Evolutionary conservation across 92 coral and sea anemone genomes (phyloP).

Genomic region (Palythoa grandis): DNA sequence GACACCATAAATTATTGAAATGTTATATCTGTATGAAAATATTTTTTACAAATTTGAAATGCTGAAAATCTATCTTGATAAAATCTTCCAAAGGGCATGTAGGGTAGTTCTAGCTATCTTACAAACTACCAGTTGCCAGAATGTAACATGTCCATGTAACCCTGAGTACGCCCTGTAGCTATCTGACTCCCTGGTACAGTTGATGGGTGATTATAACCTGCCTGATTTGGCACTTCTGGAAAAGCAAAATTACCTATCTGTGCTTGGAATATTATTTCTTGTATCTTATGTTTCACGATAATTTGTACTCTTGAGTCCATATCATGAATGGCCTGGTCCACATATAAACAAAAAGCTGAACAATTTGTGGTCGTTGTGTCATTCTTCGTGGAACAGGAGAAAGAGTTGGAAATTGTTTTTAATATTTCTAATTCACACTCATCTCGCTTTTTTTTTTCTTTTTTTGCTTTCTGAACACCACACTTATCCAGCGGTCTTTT

Average conservation of each 20-base stretch:
- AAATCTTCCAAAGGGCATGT: slow-evolving; percentile 32
- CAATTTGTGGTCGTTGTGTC: slow-evolving; percentile 25
- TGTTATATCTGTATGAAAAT: slow-evolving; percentile 31
- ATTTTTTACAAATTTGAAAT: slow-evolving; percentile 29
- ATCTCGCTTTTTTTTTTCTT: slow-evolving; percentile 14
- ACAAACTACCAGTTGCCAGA: slow-evolving; percentile 30
- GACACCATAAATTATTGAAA: slow-evolving; percentile 31
- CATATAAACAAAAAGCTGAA: slow-evolving; percentile 36
- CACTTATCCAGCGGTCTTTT: slow-evolving; percentile 29
- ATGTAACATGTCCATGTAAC: slow-evolving; percentile 32
- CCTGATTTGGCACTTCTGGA: slow-evolving; percentile 38
- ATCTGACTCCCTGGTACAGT: slow-evolving; percentile 35
- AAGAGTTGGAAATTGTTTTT: slow-evolving; percentile 35
- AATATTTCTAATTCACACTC: slow-evolving; percentile 30
- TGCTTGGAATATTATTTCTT: slow-evolving; percentile 34
- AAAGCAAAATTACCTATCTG: slow-evolving; percentile 34
- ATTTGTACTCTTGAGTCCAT: slow-evolving; percentile 25
- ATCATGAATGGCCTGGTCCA: slow-evolving; percentile 36
- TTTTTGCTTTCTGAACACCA: slow-evolving; percentile 15
- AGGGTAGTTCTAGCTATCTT: slow-evolving; percentile 36
- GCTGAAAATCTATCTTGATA: slow-evolving; percentile 30
- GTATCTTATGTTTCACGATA: slow-evolving; percentile 30
- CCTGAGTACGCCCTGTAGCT: slow-evolving; percentile 25
- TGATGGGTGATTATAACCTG: slow-evolving; percentile 28
- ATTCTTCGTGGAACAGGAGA: slow-evolving; percentile 21